Percentiles rank a stretch among this genome's conserved stretches.
These are phyloP conservation scores for Origma solitaria DNA, from an alignment of 2,113 vertebrate genomes.

Conservation along the genomic window DNA sequence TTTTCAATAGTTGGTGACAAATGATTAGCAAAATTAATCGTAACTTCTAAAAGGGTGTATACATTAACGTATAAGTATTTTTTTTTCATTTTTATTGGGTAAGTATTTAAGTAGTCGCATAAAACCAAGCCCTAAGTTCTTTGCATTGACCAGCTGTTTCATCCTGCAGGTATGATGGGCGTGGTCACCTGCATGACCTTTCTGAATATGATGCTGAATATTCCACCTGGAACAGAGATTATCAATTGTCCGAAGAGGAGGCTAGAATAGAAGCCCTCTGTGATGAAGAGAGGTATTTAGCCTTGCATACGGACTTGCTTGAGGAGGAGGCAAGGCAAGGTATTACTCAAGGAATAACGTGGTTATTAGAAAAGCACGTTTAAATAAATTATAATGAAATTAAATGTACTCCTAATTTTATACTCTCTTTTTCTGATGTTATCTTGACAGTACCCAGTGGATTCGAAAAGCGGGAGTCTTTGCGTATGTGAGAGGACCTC, in stretches of 20 bases:
- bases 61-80: constrained; percentile 22
- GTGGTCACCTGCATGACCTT: constrained; percentile 99
- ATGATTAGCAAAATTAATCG: constrained; percentile 62
- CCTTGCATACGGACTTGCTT: constrained; percentile 97
- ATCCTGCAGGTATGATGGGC: constrained; percentile 95
- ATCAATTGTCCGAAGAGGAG: constrained; percentile 96
- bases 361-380: constrained; percentile 23
- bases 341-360: constrained; percentile 74
- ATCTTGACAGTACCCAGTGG: constrained; percentile 86
- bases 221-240: constrained; percentile 94
- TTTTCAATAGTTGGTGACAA: constrained; percentile 65
- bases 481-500: constrained; percentile 82
- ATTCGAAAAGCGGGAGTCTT: constrained; percentile 82
- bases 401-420: constrained; percentile 77
- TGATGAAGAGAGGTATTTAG: constrained; percentile 99
- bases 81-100: constrained; percentile 64
- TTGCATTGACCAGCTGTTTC: constrained; percentile 78
- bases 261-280: constrained; percentile 95
- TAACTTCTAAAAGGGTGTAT: constrained; percentile 54
- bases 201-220: constrained; percentile 97
- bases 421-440: constrained; percentile 87
- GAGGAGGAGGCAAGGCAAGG: constrained; percentile 99
- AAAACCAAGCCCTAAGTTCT: constrained; percentile 33
- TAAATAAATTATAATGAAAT: constrained; percentile 32
- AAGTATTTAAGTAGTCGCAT: constrained; percentile 68